These are phyloP conservation scores for Panopea generosa DNA, from an alignment of 2,888 invertebrate species.

Conservation along the genomic window DNA sequence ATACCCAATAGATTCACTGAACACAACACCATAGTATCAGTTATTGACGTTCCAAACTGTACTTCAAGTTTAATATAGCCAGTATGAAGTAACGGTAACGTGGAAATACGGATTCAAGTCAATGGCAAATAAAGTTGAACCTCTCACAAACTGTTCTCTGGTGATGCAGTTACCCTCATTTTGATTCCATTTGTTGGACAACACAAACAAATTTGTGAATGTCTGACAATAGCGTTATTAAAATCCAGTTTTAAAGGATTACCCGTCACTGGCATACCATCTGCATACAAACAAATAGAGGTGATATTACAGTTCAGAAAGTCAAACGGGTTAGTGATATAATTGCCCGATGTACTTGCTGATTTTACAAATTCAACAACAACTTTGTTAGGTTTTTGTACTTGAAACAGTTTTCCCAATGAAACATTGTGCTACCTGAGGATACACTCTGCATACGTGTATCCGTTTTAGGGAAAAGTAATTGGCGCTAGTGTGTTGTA, in stretches of 20 bases:
- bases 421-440: conserved; percentile 14
- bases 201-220: conserved; percentile 16
- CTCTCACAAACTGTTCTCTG: no score
- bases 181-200: conserved; percentile 18
- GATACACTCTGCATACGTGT: conserved; percentile 14
- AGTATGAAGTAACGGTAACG: conserved; percentile 12
- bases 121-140: conserved; percentile 17
- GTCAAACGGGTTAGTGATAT: conserved; percentile 10
- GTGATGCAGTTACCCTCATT: conserved; percentile 4
- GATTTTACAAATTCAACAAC: conserved; percentile 17
- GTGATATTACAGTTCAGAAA: conserved; percentile 21
- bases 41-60: conserved; percentile 21
- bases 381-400: conserved; percentile 16
- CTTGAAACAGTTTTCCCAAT: conserved; percentile 23
- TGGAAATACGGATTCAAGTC: conserved; percentile 4
- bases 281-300: conserved; percentile 25
- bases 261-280: conserved; percentile 27
- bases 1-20: conserved; percentile 21
- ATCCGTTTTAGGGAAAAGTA: conserved; percentile 21
- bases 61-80: conserved; percentile 27
- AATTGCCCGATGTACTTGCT: conserved; percentile 10
- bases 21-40: conserved; percentile 27
- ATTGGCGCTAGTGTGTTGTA: conserved; percentile 20
- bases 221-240: conserved; percentile 10
- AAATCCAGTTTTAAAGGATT: conserved; percentile 22